Percentiles rank a stretch among this genome's conserved stretches.
phyloP scores from a whole-genome alignment of 2,888 invertebrate genomes.

The Acrobasis consociella region DNA sequence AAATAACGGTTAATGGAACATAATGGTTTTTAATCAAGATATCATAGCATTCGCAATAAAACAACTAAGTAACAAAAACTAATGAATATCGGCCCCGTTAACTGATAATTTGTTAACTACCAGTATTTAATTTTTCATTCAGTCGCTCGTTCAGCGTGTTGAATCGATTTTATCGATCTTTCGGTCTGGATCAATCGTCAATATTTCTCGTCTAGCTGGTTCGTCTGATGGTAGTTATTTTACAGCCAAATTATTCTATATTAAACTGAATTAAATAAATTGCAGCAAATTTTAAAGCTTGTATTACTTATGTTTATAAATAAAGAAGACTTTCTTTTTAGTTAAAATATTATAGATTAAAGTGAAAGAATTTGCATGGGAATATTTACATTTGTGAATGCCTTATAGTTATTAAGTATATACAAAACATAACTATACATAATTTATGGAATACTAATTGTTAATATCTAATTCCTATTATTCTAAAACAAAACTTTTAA shows the following conservation, averaged over 20 bases:
- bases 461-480: no score
- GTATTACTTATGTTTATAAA: no score
- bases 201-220: neutral
- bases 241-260: neutral
- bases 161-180: constrained; percentile 60
- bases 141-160: constrained; percentile 52
- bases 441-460: no score
- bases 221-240: neutral
- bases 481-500: no score
- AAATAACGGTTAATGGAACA: constrained; percentile 25
- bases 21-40: constrained; percentile 31
- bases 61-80: constrained; percentile 27
- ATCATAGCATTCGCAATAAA: constrained; percentile 31
- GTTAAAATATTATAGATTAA: no score
- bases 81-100: constrained; percentile 30
- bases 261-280: constrained; percentile 11
- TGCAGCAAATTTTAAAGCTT: no score
- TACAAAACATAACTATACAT: no score
- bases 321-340: no score
- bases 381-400: no score
- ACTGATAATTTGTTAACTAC: constrained; percentile 31
- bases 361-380: no score
- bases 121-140: constrained; percentile 47
- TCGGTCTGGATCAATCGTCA: constrained; percentile 51
- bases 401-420: no score